A percentile compares a stretch with the other conserved stretches of the same genome.
Evolutionary conservation across 2,888 invertebrate genomes (phyloP).

Genomic region (Thysanoteuthis rhombus): DNA sequence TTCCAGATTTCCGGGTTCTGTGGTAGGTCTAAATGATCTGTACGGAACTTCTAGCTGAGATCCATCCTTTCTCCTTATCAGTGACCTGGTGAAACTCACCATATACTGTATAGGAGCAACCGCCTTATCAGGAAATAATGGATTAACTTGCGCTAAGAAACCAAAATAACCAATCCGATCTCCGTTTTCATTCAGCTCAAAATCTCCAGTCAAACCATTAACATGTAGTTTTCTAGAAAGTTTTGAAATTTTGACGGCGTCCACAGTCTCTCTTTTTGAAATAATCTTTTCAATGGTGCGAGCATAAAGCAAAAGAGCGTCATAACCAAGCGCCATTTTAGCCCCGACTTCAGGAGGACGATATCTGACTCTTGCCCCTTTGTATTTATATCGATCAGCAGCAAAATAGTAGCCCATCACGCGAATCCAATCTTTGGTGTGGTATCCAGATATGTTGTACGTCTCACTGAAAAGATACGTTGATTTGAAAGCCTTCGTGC

Average conservation of each 20-base stretch:
- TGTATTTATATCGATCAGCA: background rate
- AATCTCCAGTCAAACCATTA: constrained; percentile 40
- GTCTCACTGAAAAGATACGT: background rate
- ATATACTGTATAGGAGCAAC: background rate
- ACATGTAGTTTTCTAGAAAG: constrained; percentile 39
- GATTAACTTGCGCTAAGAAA: constrained; percentile 40
- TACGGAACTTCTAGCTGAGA: background rate
- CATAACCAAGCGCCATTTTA: constrained; percentile 44
- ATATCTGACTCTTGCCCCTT: background rate
- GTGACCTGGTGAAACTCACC: background rate
- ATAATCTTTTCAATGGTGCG: constrained; percentile 39
- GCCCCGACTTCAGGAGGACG: constrained; percentile 28
- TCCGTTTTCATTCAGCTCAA: constrained; percentile 41
- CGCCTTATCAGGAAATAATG: background rate
- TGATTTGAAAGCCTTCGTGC: background rate
- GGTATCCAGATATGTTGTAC: background rate
- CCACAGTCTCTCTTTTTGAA: constrained; percentile 37
- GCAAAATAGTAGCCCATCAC: background rate
- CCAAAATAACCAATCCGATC: constrained; percentile 45
- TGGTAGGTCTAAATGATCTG: background rate
- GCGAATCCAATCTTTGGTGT: background rate
- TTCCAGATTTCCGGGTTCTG: background rate
- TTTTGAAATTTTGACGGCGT: constrained; percentile 37
- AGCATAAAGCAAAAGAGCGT: constrained; percentile 41
- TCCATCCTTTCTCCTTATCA: background rate